Conservation (phyloP, 2,113 vertebrate species). For the Narcine bancroftii region DNA sequence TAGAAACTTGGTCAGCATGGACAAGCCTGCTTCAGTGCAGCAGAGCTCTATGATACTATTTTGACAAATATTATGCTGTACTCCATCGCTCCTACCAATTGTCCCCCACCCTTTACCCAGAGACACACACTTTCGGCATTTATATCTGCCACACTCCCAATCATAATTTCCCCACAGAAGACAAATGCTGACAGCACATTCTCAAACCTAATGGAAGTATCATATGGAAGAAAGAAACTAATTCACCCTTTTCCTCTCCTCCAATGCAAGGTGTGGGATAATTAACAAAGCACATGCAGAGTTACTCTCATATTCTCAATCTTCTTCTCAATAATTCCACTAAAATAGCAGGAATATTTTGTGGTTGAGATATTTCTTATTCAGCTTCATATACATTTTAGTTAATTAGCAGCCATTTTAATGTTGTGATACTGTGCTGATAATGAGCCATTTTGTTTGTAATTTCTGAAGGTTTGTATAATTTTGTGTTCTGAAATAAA, state of each 20-base stretch:
- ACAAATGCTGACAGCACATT: neutral
- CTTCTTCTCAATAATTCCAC: neutral
- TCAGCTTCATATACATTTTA: neutral
- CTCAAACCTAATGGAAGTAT: neutral
- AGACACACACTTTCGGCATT: too few relatives aligned
- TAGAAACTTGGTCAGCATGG: too few relatives aligned
- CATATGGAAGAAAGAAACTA: neutral
- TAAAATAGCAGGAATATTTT: neutral
- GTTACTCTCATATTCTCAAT: neutral
- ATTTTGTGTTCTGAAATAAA: neutral
- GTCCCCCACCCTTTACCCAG: neutral
- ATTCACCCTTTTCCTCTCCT: neutral
- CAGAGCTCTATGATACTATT: too few relatives aligned
- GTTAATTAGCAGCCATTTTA: neutral
- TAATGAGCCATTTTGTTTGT: neutral
- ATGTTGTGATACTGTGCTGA: neutral
- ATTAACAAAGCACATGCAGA: neutral
- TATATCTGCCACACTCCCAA: neutral
- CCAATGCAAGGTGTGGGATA: neutral
- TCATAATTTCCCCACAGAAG: neutral
- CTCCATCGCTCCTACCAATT: neutral
- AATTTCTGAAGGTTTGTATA: neutral
- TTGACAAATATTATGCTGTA: neutral
- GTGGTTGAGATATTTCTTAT: neutral
- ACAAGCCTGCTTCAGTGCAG: too few relatives aligned